phyloP scores from a whole-genome alignment of 2,888 invertebrate species.

The Unio delphinus region DNA sequence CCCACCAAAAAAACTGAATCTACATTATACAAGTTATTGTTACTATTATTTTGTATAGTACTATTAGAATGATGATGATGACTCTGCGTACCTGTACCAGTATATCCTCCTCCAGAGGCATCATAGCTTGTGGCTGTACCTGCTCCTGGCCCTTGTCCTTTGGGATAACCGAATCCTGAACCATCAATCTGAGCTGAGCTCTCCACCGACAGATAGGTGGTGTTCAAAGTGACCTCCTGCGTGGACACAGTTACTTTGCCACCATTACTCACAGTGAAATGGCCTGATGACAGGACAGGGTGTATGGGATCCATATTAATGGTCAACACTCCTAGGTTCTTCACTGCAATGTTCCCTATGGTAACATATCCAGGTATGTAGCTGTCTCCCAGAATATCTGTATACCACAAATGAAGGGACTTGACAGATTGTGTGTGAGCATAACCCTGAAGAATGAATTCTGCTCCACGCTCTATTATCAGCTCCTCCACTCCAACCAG shows the following conservation, averaged over 20 bases:
- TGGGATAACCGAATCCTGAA: conserved; percentile 36
- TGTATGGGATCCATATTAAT: conserved; percentile 31
- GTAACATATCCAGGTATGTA: conserved; percentile 32
- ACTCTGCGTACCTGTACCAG: conserved; percentile 36
- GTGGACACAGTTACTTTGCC: conserved; percentile 28
- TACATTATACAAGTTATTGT: too few relatives aligned
- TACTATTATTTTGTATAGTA: too few relatives aligned
- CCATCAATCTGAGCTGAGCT: conserved; percentile 40
- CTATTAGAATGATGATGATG: too few relatives aligned
- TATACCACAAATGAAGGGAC: conserved; percentile 20
- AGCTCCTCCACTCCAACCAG: conserved; percentile 51
- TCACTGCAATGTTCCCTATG: conserved; percentile 33
- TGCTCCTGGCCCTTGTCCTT: conserved; percentile 36
- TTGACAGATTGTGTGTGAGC: conserved; percentile 35
- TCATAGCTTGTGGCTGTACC: conserved; percentile 22
- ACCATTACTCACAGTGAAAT: conserved; percentile 41
- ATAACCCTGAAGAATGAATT: conserved; percentile 32
- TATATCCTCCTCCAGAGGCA: conserved; percentile 48
- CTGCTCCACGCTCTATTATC: conserved; percentile 45
- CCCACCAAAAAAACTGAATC: too few relatives aligned
- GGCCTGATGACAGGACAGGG: conserved; percentile 25
- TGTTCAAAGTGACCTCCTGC: conserved; percentile 20
- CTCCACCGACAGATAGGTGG: conserved; percentile 37
- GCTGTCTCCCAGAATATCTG: conserved; percentile 9
- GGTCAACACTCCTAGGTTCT: conserved; percentile 43